Conservation (phyloP, 2,113 vertebrate genomes). For the Xenus cinereus region DNA sequence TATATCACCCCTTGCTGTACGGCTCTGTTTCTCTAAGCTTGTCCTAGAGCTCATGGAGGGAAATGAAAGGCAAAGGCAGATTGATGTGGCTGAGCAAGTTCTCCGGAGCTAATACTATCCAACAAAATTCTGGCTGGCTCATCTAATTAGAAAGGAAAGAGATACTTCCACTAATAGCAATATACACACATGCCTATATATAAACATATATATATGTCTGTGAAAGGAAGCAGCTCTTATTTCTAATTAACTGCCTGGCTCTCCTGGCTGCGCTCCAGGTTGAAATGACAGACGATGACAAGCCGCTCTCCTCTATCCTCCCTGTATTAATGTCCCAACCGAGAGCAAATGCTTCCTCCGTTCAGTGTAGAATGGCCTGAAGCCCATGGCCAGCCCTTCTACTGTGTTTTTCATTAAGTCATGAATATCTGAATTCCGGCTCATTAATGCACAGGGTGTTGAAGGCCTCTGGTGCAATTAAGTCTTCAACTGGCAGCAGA, state of each 20-base stretch:
- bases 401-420: background rate
- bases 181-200: background rate
- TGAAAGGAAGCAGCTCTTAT: constrained; percentile 19
- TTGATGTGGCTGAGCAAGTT: background rate
- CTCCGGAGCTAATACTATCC: background rate
- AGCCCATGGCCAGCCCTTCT: background rate
- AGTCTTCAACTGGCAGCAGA: background rate
- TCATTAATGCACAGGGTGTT: background rate
- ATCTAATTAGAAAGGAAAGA: background rate
- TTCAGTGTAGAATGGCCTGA: background rate
- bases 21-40: background rate
- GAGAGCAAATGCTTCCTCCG: background rate
- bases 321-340: background rate
- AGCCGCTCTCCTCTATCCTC: background rate
- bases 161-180: background rate
- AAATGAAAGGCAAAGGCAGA: background rate
- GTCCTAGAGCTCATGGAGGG: background rate
- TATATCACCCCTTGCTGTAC: background rate
- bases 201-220: background rate
- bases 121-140: background rate
- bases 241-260: constrained; percentile 52
- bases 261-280: constrained; percentile 32
- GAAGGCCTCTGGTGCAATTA: constrained; percentile 5
- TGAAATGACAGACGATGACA: constrained; percentile 41
- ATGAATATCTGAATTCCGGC: background rate